Evolutionary conservation across 1,140 invertebrate species (phyloP).

Genomic region (Goniozus legneri): DNA sequence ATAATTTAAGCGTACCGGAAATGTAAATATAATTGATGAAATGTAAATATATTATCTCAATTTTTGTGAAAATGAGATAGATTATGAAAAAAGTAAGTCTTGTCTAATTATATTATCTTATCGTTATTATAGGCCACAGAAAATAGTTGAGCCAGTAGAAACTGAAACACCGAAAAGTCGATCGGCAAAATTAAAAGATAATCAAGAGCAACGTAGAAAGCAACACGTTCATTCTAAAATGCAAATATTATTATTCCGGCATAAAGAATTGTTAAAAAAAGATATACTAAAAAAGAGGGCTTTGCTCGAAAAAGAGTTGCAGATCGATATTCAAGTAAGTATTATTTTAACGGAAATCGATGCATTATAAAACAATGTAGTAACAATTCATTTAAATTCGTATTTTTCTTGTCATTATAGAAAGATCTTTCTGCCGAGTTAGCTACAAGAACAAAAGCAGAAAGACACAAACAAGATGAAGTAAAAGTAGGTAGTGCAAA

Average conservation of each 20-base stretch:
- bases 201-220: slow-evolving; percentile 54
- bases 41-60: no score
- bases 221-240: slow-evolving; percentile 59
- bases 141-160: slow-evolving; percentile 29
- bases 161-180: slow-evolving; percentile 43
- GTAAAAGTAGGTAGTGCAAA: slow-evolving; percentile 60
- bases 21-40: no score
- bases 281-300: slow-evolving; percentile 89
- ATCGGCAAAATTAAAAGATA: slow-evolving; percentile 46
- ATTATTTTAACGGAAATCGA: no score
- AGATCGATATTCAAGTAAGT: slow-evolving; percentile 80
- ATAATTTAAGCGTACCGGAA: no score
- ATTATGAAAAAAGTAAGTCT: no score
- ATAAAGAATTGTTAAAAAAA: slow-evolving; percentile 90
- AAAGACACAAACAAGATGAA: slow-evolving; percentile 69
- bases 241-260: slow-evolving; percentile 70
- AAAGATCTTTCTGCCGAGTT: slow-evolving; percentile 70
- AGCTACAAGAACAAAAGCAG: slow-evolving; percentile 64
- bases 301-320: slow-evolving; percentile 85
- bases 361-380: slow-evolving; percentile 1
- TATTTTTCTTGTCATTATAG: slow-evolving; percentile 39
- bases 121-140: slow-evolving; percentile 26
- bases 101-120: no score
- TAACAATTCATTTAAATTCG: no score
- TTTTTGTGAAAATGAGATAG: no score